Evolutionary conservation across 2,797 vertebrate genomes (phyloP).

Genomic region (Micropoecilia bifurca): DNA sequence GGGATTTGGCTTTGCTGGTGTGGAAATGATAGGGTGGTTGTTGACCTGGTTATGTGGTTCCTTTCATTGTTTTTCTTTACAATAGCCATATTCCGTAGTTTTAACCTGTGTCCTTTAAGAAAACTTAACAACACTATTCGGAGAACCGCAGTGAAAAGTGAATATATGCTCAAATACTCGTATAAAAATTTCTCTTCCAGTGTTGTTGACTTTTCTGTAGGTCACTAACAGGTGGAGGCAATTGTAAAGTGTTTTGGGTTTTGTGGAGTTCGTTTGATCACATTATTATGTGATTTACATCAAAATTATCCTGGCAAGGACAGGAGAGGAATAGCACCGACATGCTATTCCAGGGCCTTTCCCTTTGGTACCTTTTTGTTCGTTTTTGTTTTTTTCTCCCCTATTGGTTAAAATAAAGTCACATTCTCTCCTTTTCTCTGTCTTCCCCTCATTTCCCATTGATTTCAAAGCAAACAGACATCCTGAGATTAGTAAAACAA

Average conservation of each 20-base stretch:
- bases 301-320: constrained; percentile 44
- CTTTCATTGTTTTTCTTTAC: constrained; percentile 42
- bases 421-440: constrained; percentile 50
- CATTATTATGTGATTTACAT: constrained; percentile 4
- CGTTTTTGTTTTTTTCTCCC: constrained; percentile 14
- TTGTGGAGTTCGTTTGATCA: constrained; percentile 22
- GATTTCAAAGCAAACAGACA: constrained; percentile 22
- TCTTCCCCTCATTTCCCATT: constrained; percentile 25
- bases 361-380: constrained; percentile 44
- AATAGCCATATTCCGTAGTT: constrained; percentile 28
- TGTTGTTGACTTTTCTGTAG: constrained; percentile 21
- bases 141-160: neutral
- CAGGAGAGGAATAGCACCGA: constrained; percentile 72
- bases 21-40: constrained; percentile 53
- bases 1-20: constrained; percentile 51
- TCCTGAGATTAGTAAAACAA: constrained; percentile 1
- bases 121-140: constrained; percentile 16
- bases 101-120: constrained; percentile 10
- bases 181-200: neutral
- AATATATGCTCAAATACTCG: neutral
- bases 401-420: constrained; percentile 57
- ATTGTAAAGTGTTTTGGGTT: constrained; percentile 32
- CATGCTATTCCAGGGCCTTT: constrained; percentile 70
- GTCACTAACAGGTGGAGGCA: constrained; percentile 26
- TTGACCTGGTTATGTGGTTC: constrained; percentile 49